Conservation (phyloP, 1,140 invertebrate species). For the Brachionus plicatilis region DNA sequence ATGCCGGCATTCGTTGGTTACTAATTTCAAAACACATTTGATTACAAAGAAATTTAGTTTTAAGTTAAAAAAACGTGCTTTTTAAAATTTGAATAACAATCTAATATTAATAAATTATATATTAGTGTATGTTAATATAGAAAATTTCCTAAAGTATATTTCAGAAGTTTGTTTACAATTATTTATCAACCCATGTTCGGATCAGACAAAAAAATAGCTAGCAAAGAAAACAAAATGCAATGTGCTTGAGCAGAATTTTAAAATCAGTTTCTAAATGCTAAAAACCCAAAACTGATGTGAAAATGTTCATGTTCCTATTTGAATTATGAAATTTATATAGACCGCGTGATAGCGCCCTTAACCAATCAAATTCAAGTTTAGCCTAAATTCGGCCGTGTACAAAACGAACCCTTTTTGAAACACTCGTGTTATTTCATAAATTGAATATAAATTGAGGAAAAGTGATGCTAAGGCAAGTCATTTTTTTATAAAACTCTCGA, state of each 20-base stretch:
- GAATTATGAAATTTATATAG: not conserved
- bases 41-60: not conserved
- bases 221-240: not conserved
- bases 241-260: not conserved
- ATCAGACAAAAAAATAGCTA: not conserved
- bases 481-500: not conserved
- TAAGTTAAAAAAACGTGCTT: not conserved
- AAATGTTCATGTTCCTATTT: not conserved
- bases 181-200: not conserved
- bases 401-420: not conserved
- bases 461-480: not conserved
- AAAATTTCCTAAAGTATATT: not conserved
- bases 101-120: not conserved
- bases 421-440: not conserved
- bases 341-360: not conserved
- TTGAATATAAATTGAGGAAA: constrained; percentile 4
- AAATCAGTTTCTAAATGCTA: not conserved
- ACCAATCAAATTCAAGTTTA: not conserved
- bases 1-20: too few relatives aligned
- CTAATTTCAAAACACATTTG: too few relatives aligned
- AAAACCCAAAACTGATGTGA: not conserved
- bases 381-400: not conserved
- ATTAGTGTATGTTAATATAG: not conserved
- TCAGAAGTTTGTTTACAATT: not conserved
- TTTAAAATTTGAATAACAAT: not conserved